Evolutionary conservation across 2,888 invertebrate genomes (phyloP).

Genomic region (Eilema griseolum): DNA sequence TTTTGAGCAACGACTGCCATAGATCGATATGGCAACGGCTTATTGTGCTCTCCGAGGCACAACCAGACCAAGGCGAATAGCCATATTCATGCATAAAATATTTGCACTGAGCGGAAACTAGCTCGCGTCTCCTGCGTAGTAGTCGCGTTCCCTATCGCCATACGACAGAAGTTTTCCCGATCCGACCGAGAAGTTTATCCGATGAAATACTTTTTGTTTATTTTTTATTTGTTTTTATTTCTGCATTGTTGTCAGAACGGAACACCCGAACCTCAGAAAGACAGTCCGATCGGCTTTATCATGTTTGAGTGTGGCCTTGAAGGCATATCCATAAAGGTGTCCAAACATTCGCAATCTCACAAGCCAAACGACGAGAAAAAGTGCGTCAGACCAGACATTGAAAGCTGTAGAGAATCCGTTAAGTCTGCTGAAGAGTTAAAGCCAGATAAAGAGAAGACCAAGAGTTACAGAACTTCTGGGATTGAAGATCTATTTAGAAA

Average conservation of each 20-base stretch:
- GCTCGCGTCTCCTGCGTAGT: too few species aligned
- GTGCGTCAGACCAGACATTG: slow-evolving; percentile 67
- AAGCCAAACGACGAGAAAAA: slow-evolving; percentile 89
- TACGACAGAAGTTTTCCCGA: too few species aligned
- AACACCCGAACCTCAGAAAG: slow-evolving; percentile 82
- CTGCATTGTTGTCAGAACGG: slow-evolving; percentile 71
- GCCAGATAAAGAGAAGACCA: slow-evolving; percentile 73
- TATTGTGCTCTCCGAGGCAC: too few species aligned
- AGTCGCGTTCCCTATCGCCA: too few species aligned
- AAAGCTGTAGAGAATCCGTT: slow-evolving; percentile 81
- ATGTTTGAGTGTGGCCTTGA: slow-evolving; percentile 99
- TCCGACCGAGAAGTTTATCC: too few species aligned
- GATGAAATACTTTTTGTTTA: neutral
- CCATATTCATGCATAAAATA: too few species aligned
- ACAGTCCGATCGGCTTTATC: slow-evolving; percentile 94
- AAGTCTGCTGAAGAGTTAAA: slow-evolving; percentile 82
- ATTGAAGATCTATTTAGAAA: slow-evolving; percentile 82
- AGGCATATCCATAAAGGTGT: slow-evolving; percentile 93
- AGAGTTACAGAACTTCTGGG: slow-evolving; percentile 72
- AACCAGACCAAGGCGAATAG: too few species aligned
- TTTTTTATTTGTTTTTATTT: slow-evolving; percentile 4
- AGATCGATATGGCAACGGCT: too few species aligned
- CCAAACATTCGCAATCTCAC: slow-evolving; percentile 92
- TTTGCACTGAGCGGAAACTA: too few species aligned
- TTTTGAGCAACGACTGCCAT: too few species aligned